Evolutionary conservation across 2,113 vertebrate genomes (phyloP).

Genomic region (Eretmodus cyanostictus): DNA sequence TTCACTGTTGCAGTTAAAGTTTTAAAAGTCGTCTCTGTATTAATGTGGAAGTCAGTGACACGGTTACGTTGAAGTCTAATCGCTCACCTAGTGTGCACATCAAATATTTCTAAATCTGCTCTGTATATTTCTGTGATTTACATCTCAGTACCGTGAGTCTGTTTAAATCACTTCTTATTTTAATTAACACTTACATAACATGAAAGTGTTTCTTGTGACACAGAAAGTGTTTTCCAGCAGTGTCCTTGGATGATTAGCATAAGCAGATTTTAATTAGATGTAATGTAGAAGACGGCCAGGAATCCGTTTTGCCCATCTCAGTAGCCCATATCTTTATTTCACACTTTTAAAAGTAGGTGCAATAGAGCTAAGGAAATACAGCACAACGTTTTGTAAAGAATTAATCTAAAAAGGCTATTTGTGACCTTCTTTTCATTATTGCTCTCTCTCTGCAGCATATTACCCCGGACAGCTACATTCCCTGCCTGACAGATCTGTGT

Average conservation of each 20-base stretch:
- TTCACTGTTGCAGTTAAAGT: neutral
- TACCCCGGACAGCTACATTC: conserved; percentile 96
- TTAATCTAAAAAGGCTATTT: neutral
- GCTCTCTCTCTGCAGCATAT: conserved; percentile 79
- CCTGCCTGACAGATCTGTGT: conserved; percentile 93
- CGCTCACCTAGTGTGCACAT: neutral
- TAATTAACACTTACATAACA: neutral
- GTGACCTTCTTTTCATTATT: neutral
- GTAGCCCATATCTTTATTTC: neutral
- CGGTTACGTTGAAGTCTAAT: neutral
- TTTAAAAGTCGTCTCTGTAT: neutral
- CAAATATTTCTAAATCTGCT: neutral
- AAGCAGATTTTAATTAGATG: neutral
- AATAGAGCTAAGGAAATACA: neutral
- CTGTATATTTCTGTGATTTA: neutral
- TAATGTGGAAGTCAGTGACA: neutral
- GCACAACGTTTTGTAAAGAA: neutral
- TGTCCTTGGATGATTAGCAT: neutral
- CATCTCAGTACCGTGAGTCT: neutral
- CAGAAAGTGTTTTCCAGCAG: neutral
- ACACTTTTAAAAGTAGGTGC: neutral
- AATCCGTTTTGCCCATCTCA: neutral
- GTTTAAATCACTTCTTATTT: neutral
- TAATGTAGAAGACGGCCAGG: neutral
- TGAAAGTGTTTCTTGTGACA: neutral